Evolutionary conservation across 2,888 invertebrate species (phyloP).

Genomic region (Phyllotreta striolata): DNA sequence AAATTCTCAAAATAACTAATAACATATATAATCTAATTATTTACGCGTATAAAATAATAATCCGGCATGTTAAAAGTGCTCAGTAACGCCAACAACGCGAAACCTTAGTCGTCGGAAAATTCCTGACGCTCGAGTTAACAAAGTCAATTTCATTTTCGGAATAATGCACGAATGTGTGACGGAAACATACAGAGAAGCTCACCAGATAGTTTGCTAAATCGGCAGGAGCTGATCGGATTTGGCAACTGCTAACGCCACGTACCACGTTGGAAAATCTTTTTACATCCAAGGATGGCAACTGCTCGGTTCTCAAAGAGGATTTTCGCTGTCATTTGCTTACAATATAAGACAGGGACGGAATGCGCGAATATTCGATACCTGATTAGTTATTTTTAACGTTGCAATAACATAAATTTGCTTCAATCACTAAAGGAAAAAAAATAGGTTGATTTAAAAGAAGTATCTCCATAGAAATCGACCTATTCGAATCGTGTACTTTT

Average conservation of each 20-base stretch:
- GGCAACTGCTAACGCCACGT: constrained; percentile 34
- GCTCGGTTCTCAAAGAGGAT: constrained; percentile 41
- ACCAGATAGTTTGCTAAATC: constrained; percentile 35
- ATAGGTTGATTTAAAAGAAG: too few species aligned
- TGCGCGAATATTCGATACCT: too few species aligned
- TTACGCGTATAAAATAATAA: too few species aligned
- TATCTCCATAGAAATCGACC: too few species aligned
- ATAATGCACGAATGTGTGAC: constrained; percentile 28
- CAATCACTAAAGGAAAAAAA: too few species aligned
- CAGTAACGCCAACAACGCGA: neutral
- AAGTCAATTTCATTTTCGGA: constrained; percentile 24
- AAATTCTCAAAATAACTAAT: too few species aligned
- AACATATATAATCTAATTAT: too few species aligned
- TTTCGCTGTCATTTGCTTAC: constrained; percentile 12
- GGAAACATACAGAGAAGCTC: constrained; percentile 22
- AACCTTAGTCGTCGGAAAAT: neutral
- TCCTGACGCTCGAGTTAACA: constrained; percentile 20
- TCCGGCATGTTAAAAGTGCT: too few species aligned
- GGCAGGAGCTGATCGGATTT: constrained; percentile 38
- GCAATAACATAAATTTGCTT: too few species aligned
- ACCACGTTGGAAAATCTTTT: constrained; percentile 33
- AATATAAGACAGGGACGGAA: too few species aligned
- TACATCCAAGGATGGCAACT: constrained; percentile 35
- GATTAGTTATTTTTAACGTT: too few species aligned
- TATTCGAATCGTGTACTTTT: too few species aligned